These are phyloP conservation scores for Piliocolobus tephrosceles DNA, from an alignment of 2,113 vertebrate species.

Conservation along the genomic window DNA sequence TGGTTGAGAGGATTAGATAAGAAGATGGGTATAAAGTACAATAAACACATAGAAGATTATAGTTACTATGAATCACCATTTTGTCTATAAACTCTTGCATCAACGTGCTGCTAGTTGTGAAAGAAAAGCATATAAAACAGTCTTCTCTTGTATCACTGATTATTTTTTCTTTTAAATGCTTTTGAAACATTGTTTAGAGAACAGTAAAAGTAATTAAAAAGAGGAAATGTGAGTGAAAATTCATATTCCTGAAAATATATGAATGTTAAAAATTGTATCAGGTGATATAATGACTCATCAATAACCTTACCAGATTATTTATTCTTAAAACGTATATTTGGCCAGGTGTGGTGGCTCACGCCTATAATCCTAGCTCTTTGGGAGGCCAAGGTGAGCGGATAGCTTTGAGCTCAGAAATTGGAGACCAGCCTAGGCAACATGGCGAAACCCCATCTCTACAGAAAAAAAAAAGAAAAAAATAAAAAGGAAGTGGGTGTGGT, in stretches of 20 bases:
- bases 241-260: constrained; percentile 20
- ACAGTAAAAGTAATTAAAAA: not conserved
- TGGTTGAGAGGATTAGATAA: not conserved
- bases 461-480: too few species aligned
- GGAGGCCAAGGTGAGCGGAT: too few species aligned
- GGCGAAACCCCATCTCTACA: too few species aligned
- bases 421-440: too few species aligned
- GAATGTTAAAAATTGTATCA: not conserved
- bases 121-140: not conserved
- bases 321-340: not conserved
- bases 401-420: too few species aligned
- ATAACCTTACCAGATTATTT: not conserved
- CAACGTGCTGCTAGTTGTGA: not conserved
- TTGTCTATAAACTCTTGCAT: not conserved
- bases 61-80: not conserved
- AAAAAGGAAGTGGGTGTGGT: too few species aligned
- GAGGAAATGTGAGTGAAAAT: not conserved
- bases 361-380: too few species aligned
- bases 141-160: not conserved
- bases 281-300: not conserved
- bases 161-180: not conserved
- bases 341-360: too few species aligned
- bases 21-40: not conserved
- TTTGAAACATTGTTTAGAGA: not conserved
- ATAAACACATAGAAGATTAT: not conserved